Base-by-base conservation (phyloP, 2,888 invertebrate genomes). In the Balanococcus diminutus region DNA sequence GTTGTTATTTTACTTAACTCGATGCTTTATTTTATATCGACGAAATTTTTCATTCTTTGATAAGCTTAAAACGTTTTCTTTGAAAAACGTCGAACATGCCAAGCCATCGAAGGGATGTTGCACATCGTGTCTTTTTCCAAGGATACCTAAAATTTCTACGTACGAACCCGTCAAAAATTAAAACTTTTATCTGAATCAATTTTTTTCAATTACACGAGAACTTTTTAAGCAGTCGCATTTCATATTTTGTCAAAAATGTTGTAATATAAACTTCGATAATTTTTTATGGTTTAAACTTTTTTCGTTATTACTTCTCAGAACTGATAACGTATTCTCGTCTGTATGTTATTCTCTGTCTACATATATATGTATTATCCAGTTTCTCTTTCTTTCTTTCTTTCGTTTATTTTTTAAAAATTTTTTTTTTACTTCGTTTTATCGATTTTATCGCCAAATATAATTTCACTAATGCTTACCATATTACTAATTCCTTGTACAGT, bases 1-100 rank as follows among this genome's bases (percentile, higher is more conserved):
- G 75, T 79, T 79, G 75, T 79, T 79, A 79, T 79, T 79, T 79
- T 79, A 79, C 75, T 79, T 79, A 79, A 79, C 75, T 79, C 75
- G 75, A 36, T 36, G 75, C 9, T 36, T 11, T 36, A 79, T 79
- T 79, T 79, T 36, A 36, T 79, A 28, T 79, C 5, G 75, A 14
- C 36, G 75, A 36, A 79, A 79, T 36, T 79, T 79, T 79, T 79
- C 75, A 79, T 79, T 79, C 75, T 79, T 79, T 79, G 75, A 79
- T 79, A 79, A 79, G 75, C 75, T 36, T 36, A 79, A 25, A 79
- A 79, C 36, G 36, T 36, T 79, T 79, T 36, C 36, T 79, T 79
- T 79, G 31, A 36, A 32, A 32, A 79, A 79, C 75, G 75, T 14
- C n/a, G n/a, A 16, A 16, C 51, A 14, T 67, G 9, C 3, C 31